Evolutionary conservation across 2,113 vertebrate species (phyloP).

Genomic region (Pyxicephalus adspersus): DNA sequence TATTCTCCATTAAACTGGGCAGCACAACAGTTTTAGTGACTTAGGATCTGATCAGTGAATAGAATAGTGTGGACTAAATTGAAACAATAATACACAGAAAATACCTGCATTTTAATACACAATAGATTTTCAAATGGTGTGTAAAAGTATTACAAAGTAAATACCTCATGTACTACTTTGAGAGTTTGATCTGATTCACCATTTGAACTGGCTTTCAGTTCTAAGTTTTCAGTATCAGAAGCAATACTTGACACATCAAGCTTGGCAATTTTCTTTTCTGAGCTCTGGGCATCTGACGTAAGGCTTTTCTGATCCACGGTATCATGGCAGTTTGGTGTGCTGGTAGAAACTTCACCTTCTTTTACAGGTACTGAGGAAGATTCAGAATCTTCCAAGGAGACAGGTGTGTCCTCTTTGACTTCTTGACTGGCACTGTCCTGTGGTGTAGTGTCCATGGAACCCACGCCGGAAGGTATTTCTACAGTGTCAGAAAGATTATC

Average conservation of each 20-base stretch:
- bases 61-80: no score
- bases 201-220: conserved; percentile 75
- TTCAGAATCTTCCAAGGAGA: conserved; percentile 47
- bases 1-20: no score
- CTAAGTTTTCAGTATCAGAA: conserved; percentile 89
- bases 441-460: conserved; percentile 50
- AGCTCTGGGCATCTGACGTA: conserved; percentile 64
- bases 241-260: conserved; percentile 94
- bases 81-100: no score
- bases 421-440: conserved; percentile 45
- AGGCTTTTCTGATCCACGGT: conserved; percentile 18
- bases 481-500: neutral
- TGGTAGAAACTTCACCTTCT: conserved; percentile 42
- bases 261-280: conserved; percentile 88
- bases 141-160: neutral
- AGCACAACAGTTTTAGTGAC: no score
- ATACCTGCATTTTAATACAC: no score
- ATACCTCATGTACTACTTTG: conserved; percentile 69
- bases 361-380: conserved; percentile 53
- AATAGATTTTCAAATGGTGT: neutral
- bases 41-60: no score
- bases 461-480: neutral
- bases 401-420: conserved; percentile 25
- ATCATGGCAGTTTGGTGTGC: conserved; percentile 10
- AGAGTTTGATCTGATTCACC: conserved; percentile 62